Evolutionary conservation across 30 jellyfish, hydroid and myxozoan genomes (phyloP), one percentile per base, ranked within the genome.

Genomic region (Nemopilema nomurai): DNA sequence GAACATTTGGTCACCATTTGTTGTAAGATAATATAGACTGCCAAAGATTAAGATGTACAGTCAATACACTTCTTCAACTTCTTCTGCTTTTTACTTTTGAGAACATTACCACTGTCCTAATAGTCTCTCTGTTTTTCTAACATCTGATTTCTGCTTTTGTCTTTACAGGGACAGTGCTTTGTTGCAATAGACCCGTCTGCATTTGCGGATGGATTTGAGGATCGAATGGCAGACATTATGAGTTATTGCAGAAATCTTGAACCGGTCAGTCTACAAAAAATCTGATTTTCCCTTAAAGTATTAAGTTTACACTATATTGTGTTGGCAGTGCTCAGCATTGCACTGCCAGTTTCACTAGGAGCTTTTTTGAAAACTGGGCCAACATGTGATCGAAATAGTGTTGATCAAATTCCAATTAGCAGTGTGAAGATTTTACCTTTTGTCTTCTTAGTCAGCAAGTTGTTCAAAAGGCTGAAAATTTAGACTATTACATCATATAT

Each of bases 181-280:
- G 88, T 79, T 69, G 96, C 96, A 1, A 77, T 87, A 1, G 96
- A 87, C 57, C 90, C 90, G 0, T 22, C 84, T 1, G 90, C 87
- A 4, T 87, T 87, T 79, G 96, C 96, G 1, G 87, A 77, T 87
- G 96, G 96, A 1, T 87, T 87, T 52, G 84, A 71, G 28, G 96
- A 87, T 32, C 29, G 96, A 41, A 31, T 87, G 87, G 19, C 79
- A 18, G 90, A 79, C 52, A 65, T 87, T 16, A 77, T 87, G 96
- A 20, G 76, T 26, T 50, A 87, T 50, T 87, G 96, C 78, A 53
- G 96, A 49, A 73, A 79, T 49, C 90, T 87, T 1, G 96, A 87
- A 79, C 88, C 96, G 87, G 96, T 87, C 57, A 9, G 96, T 69
- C 33, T 9, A 22, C 22, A 49, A 17, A 28, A 1, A 18, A 17